These are phyloP conservation scores for Pitangus sulphuratus DNA, from an alignment of 2,797 vertebrate species.

Conservation along the genomic window DNA sequence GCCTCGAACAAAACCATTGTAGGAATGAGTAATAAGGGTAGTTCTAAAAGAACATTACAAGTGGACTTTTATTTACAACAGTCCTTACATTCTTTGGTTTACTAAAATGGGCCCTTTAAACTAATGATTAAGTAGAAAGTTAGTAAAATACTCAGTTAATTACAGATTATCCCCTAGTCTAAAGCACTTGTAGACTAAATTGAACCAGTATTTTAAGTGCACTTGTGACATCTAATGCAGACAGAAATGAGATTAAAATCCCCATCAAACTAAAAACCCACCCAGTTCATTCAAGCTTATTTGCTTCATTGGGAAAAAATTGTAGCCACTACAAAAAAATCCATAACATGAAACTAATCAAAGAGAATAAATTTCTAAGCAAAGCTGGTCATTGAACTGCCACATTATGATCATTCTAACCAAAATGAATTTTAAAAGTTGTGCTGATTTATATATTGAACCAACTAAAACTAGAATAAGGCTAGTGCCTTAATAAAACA, in stretches of 20 bases:
- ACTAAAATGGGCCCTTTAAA: neutral
- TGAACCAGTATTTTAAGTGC: neutral
- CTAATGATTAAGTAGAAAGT: neutral
- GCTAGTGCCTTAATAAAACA: neutral
- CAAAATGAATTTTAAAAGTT: neutral
- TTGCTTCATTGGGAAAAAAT: neutral
- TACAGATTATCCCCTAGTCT: neutral
- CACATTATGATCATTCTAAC: neutral
- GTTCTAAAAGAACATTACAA: neutral
- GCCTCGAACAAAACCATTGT: neutral
- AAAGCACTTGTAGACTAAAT: neutral
- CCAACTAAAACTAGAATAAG: neutral
- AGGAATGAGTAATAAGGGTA: neutral
- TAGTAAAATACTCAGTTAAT: neutral
- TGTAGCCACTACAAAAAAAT: neutral
- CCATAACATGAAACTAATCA: neutral
- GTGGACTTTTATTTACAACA: neutral
- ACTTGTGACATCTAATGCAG: neutral
- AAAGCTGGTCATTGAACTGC: neutral
- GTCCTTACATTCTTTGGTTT: neutral
- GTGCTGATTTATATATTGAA: neutral
- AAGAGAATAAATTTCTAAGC: neutral
- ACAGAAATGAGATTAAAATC: slow-evolving; percentile 6
- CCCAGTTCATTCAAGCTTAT: neutral
- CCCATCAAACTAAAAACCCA: neutral